These are phyloP conservation scores for Drosophila persimilis DNA, from an alignment of 1,140 invertebrate genomes.

Conservation along the genomic window DNA sequence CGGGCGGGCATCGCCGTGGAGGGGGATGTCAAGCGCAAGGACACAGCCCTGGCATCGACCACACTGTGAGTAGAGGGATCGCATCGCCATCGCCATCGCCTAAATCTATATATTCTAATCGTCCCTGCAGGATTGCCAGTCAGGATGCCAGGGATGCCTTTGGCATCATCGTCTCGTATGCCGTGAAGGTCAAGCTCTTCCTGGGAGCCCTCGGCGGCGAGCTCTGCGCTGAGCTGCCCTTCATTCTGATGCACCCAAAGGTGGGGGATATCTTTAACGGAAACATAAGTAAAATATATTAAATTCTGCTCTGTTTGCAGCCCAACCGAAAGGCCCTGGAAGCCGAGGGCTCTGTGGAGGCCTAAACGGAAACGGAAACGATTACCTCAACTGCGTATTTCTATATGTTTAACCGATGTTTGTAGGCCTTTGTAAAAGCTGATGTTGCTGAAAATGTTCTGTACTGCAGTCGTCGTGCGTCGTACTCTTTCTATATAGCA, in stretches of 20 bases:
- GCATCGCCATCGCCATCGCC: no score
- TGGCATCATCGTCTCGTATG: conserved; percentile 95
- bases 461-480: conserved; percentile 80
- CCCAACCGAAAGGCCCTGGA: conserved; percentile 79
- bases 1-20: conserved; percentile 97
- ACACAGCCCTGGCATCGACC: conserved; percentile 97
- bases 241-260: conserved; percentile 98
- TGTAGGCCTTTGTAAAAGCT: conserved; percentile 46
- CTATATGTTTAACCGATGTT: conserved; percentile 34
- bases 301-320: conserved; percentile 18
- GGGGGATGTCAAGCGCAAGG: conserved; percentile 92
- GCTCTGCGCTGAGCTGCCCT: conserved; percentile 96
- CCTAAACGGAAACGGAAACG: conserved; percentile 33
- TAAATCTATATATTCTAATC: no score
- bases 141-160: conserved; percentile 93
- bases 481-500: conserved; percentile 60
- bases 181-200: conserved; percentile 97
- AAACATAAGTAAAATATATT: not conserved
- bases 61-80: conserved; percentile 90
- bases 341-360: conserved; percentile 62
- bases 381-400: conserved; percentile 66
- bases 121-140: conserved; percentile 86
- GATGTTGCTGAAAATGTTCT: conserved; percentile 79
- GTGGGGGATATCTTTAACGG: conserved; percentile 67
- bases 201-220: conserved; percentile 97